Base-by-base conservation (phyloP, 2,797 vertebrate genomes). In the Gouania willdenowi region DNA sequence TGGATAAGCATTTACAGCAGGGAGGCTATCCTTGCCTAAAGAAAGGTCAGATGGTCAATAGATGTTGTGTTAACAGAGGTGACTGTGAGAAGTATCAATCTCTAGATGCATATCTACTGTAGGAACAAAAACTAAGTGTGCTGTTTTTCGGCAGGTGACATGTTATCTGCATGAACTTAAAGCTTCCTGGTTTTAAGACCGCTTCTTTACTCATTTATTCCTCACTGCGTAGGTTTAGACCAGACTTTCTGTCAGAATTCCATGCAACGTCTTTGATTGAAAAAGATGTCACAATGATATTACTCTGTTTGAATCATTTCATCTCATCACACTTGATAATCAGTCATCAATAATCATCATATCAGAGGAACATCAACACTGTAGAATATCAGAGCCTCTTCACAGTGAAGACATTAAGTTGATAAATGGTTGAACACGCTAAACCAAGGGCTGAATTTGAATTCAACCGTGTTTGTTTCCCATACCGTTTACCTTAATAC, bases 31-130 rank as follows among this genome's bases (percentile, higher is more conserved):
- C 50, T 53, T 41, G 41, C 59, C 41, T 23, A 25, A 17, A 57
- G 38, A 77, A 77, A 82, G 65, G 66, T 71, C 54, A 62, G 1
- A 1, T 2, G 49, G 44, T 57, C 51, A 74, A 64, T 55, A 51
- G 66, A 74, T 58, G 53, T 8, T 38, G 67, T 52, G 51, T 58
- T 56, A 52, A 41, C 24, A 47, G 24, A 45, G 67, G 24, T 45
- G 48, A 26, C 47, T 38, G 17, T 42, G 58, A 71, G 68, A 58
- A 0, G 26, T 37, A 41, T 57, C 53, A 34, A 26, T 59, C 34
- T 25, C 29, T 41, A 43, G 39, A 53, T 37, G 39, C 16, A 20
- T 18, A 41, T 34, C 47, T 58, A 12, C 50, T 30, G 11, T 13
- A 30, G 64, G 44, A 63, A 65, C 48, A 50, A 34, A n/a, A 64